Evolutionary conservation across 2,797 vertebrate species (phyloP), one percentile per base, ranked within the genome.

Genomic region (Anableps anableps): DNA sequence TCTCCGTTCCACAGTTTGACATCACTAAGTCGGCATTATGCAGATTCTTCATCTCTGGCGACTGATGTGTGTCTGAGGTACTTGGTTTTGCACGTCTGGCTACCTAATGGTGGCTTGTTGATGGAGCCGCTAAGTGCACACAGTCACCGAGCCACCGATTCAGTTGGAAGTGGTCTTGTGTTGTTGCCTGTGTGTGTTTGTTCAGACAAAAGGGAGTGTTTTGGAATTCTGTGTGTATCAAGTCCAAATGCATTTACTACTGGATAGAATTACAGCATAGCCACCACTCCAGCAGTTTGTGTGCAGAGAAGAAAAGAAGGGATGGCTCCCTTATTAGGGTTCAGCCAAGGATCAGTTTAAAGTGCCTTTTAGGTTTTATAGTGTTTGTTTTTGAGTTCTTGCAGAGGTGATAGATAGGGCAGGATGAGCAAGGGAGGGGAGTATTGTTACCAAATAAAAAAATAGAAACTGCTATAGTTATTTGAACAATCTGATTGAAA

Each of bases 51-150:
- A 66, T 84, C 31, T 82, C 64, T 71, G 79, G 83, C 68, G 47
- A 89, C 90, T 80, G 75, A 83, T 89, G 81, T 81, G 81, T 62
- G 75, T 72, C 23, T 72, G 68, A 71, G 14, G 83, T 83, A 79
- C 82, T 86, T 64, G 76, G 48, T 89, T 92, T 88, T 88, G 80
- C 85, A 80, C 81, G 81, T 78, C 60, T 58, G 68, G 81, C 87
- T 91, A 90, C 84, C 90, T 89, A 91, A 95, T 95, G 89, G 91
- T 78, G 77, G 83, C 87, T 85, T 82, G 88, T 92, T 92, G 93
- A 94, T 92, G 84, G 82, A 86, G 83, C 83, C 75, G 79, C 90
- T 94, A 93, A 94, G 93, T 94, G 93, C 91, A 91, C 77, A 78
- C 76, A 85, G 82, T 86, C 81, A 85, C 86, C 72, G 9, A 81